Evolutionary conservation across 1,140 invertebrate genomes (phyloP).

Genomic region (Phenacoccus solenopsis): DNA sequence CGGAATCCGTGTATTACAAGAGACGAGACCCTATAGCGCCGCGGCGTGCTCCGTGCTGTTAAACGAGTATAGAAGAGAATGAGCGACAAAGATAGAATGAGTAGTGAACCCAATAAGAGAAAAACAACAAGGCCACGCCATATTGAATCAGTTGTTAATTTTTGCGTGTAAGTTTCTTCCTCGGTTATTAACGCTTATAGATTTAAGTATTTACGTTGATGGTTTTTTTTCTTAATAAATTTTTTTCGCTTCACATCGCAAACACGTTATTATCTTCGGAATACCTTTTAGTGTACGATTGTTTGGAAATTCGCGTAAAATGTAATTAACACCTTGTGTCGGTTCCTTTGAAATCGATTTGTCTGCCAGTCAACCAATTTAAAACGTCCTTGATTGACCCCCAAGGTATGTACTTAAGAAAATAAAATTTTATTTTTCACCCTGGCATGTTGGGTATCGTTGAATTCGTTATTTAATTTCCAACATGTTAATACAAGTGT

Average conservation of each 20-base stretch:
- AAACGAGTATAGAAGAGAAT: neutral
- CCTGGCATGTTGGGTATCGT: neutral
- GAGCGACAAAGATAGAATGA: neutral
- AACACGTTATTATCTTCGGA: neutral
- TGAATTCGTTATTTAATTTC: neutral
- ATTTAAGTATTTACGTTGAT: neutral
- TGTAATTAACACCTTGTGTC: constrained; percentile 1
- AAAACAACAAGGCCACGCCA: constrained; percentile 1
- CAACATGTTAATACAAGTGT: neutral
- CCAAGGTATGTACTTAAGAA: neutral
- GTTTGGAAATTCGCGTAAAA: neutral
- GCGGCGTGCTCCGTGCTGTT: neutral
- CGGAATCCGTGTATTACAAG: constrained; percentile 1
- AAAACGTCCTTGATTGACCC: neutral
- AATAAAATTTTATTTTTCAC: neutral
- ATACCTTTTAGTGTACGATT: neutral
- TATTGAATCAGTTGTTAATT: constrained; percentile 3
- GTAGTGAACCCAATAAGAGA: neutral
- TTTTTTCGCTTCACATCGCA: neutral
- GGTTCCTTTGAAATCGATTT: neutral
- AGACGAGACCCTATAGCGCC: neutral
- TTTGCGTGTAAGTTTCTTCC: neutral
- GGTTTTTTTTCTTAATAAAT: neutral
- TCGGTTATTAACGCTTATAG: neutral
- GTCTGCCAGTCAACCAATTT: neutral